These are phyloP conservation scores for Pseudorasbora parva DNA, from an alignment of 2,113 vertebrate species.

Conservation along the genomic window DNA sequence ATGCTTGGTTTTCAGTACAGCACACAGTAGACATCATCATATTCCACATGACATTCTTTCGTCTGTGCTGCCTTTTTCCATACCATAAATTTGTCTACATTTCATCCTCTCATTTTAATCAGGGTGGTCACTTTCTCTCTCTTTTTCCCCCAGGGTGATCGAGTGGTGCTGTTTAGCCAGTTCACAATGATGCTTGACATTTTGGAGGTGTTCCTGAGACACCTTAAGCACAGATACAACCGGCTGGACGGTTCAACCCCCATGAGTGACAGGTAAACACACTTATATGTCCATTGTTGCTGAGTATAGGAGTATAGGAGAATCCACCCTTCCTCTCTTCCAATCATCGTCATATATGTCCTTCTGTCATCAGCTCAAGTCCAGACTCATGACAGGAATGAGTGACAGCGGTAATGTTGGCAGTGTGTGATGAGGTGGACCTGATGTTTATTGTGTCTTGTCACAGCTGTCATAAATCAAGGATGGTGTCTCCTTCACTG, in stretches of 20 bases:
- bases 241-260: constrained; percentile 93
- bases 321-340: neutral
- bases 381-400: neutral
- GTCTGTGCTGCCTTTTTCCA: neutral
- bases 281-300: neutral
- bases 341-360: neutral
- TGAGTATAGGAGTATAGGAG: neutral
- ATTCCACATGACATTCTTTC: neutral
- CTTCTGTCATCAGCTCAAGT: neutral
- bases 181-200: constrained; percentile 99
- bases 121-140: constrained; percentile 7
- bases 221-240: constrained; percentile 86
- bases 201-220: constrained; percentile 88
- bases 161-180: constrained; percentile 96
- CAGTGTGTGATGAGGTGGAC: neutral
- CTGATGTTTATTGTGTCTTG: neutral
- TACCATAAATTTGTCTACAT: neutral
- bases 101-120: neutral
- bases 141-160: constrained; percentile 80
- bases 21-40: neutral
- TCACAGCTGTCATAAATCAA: neutral
- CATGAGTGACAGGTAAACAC: constrained; percentile 85
- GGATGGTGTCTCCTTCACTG: neutral
- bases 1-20: neutral
- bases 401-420: neutral